A percentile compares a stretch with the other conserved stretches of the same genome.
Evolutionary conservation across 2,888 invertebrate species (phyloP).

Genomic region (Cosmia trapezina): DNA sequence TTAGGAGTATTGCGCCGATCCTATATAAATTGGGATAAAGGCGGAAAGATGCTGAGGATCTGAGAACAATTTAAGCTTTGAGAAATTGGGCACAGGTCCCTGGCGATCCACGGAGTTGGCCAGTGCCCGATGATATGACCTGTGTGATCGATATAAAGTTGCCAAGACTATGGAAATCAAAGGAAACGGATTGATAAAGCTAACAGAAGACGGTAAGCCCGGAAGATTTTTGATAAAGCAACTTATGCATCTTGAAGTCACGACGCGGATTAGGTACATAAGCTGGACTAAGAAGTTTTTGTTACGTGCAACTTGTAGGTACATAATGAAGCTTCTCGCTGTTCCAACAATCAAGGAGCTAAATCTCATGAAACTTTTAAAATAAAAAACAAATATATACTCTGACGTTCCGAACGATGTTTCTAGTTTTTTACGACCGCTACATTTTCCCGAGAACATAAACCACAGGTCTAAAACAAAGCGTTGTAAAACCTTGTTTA

Average conservation of each 20-base stretch:
- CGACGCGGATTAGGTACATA: neutral
- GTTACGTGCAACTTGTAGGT: too few relatives aligned
- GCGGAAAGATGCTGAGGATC: neutral
- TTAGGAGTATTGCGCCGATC: neutral
- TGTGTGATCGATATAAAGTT: neutral
- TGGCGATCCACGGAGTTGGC: neutral
- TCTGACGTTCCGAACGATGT: neutral
- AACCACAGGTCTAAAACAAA: constrained; percentile 18
- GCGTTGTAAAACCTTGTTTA: constrained; percentile 6
- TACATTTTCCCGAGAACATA: constrained; percentile 6
- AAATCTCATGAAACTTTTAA: constrained; percentile 25
- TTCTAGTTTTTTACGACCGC: constrained; percentile 15
- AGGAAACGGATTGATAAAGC: neutral
- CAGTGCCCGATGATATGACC: neutral
- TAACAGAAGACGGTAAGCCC: neutral
- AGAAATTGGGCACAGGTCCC: neutral
- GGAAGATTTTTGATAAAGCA: neutral
- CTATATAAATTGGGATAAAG: neutral
- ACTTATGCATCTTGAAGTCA: constrained; percentile 5
- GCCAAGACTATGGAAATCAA: neutral
- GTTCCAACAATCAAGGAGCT: neutral
- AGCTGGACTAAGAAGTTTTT: too few relatives aligned
- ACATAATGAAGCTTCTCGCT: constrained; percentile 9
- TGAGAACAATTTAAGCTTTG: neutral
- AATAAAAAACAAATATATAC: constrained; percentile 15